Base-by-base conservation (phyloP, 2,797 vertebrate genomes). In the Gallinago stenura region DNA sequence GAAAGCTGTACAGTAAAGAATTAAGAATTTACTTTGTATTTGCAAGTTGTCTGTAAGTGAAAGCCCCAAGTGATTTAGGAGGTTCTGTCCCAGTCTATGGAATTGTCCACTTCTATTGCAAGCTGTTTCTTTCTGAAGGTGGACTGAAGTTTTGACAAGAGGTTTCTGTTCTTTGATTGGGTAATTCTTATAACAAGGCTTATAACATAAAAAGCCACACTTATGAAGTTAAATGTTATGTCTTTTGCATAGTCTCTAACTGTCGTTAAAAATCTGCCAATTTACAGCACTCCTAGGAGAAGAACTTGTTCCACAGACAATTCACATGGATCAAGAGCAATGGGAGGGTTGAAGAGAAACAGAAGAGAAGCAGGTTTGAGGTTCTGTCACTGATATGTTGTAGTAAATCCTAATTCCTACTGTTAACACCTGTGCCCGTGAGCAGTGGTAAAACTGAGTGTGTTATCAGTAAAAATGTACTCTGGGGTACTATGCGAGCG, bases 361-460 rank as follows among this genome's bases (percentile, higher is more conserved):
- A 69, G 35, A 45, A 80, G 9, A 0, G 2, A 57, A 48, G 14
- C 18, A 3, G 1, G 4, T n/a, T 37, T 68, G 39, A 81, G 57
- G 15, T 39, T 71, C 37, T 24, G 25, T 72, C 37, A 37, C 26
- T 14, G 24, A 54, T 64, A 10, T 48, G 46, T 15, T 26, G 15
- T 7, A 62, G 26, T 53, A 77, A 89, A 57, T 43, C 26, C 45
- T 43, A 60, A 48, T 65, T 75, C 28, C 37, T 84, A 20, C 20
- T 7, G 1, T 50, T 51, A 10, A 57, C 12, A 51, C 25, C 17
- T 0, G 1, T 15, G 37, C 30, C 48, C 3, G 2, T 5, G 1
- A 72, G 58, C 24, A 61, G 33, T 14, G 48, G 12, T 39, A 69
- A 45, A 79, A 48, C 8, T 15, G 39, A 83, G 25, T 21, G 25